Evolutionary conservation across 2,797 vertebrate species (phyloP), one percentile per base, ranked within the genome.

Genomic region (Enteromius unitaeniatus): DNA sequence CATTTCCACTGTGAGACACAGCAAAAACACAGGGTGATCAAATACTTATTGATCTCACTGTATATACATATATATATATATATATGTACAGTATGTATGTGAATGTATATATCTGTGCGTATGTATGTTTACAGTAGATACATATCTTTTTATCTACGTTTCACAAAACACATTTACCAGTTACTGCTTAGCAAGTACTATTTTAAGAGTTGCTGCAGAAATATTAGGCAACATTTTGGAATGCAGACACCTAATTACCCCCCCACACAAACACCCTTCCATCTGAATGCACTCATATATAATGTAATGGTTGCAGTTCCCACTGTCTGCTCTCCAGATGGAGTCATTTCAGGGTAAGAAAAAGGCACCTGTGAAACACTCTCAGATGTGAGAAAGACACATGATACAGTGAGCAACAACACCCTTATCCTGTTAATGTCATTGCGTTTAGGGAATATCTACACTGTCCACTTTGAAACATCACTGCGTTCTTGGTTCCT

Each of bases 321-420:
- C 84, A 76, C 31, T 47, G 87, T 91, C 92, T 94, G 93, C 87
- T 86, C 76, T 88, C 89, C 93, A 94, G 90, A 94, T 94, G 94
- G 90, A 91, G 88, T 89, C 89, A 82, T 79, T 88, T 90, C 89
- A 89, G 90, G 89, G 90, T 87, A 91, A 85, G 89, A 89, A 88
- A 88, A 86, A 87, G 90, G 85, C 89, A 85, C 86, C 92, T 89
- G 90, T 90, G 88, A 88, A 21, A 26, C 47, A 70, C n/a, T 78
- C 70, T 70, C 51, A 51, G 77, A 82, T 47, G 53, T 80, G 70
- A 72, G 40, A 21, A 83, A 76, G 42, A 23, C 26, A 62, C 6
- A 2, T 45, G 17, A 62, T 42, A 49, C n/a, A 47, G 47, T 17
- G 3, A n/a, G 11, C 19, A 75, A 68, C 31, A 55, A 51, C 28